Percentiles rank a stretch among this genome's conserved stretches.
phyloP scores from a whole-genome alignment of 2,113 vertebrate species.

The Craseonycteris thonglongyai region DNA sequence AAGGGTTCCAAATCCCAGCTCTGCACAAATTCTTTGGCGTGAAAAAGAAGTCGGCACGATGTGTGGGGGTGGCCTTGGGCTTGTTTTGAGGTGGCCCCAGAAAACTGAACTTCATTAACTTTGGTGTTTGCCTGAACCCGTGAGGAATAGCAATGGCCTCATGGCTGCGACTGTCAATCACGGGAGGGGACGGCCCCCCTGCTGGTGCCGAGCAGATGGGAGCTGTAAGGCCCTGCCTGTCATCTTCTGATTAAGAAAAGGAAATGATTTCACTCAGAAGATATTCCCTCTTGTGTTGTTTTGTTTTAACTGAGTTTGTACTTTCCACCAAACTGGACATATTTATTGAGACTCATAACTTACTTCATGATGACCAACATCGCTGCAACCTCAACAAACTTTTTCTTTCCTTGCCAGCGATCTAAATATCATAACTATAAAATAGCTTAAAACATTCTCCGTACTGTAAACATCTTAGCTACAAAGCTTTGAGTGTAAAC shows the following conservation, averaged over 20 bases:
- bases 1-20: slow-evolving; percentile 71
- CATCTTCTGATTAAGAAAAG: slow-evolving; percentile 96
- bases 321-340: slow-evolving; percentile 88
- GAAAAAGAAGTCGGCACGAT: slow-evolving; percentile 42
- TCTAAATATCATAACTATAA: slow-evolving; percentile 93
- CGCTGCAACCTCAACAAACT: slow-evolving; percentile 87
- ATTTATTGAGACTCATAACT: slow-evolving; percentile 89
- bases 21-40: slow-evolving; percentile 71
- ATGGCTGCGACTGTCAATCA: slow-evolving; percentile 66
- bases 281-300: slow-evolving; percentile 90
- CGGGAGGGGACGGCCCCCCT: slow-evolving; percentile 42
- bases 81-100: slow-evolving; percentile 43
- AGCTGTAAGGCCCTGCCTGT: slow-evolving; percentile 87
- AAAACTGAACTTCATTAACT: slow-evolving; percentile 51
- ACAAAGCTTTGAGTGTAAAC: slow-evolving; percentile 87
- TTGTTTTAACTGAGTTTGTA: slow-evolving; percentile 90
- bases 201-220: slow-evolving; percentile 84
- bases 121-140: slow-evolving; percentile 40
- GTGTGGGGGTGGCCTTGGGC: not conserved
- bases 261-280: slow-evolving; percentile 95
- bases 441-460: slow-evolving; percentile 88
- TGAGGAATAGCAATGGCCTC: slow-evolving; percentile 37
- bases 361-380: slow-evolving; percentile 86
- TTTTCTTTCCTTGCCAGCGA: slow-evolving; percentile 88
- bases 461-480: slow-evolving; percentile 88